Base-by-base conservation (phyloP, 1,140 invertebrate genomes). In the Drosophila grimshawi region DNA sequence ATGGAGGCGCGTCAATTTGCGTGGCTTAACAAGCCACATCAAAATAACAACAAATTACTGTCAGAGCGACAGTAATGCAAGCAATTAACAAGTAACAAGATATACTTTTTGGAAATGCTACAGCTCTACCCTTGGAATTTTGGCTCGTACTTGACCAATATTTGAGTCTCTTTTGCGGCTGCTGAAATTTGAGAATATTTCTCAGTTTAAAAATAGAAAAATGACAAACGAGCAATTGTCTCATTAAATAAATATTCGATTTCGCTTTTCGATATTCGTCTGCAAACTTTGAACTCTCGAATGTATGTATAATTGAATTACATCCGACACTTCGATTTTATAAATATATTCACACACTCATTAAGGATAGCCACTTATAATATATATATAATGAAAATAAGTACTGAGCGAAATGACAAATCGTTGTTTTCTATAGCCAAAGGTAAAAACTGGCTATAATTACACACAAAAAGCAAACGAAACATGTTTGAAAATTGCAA, bases 401-500 rank as follows among this genome's bases (percentile, higher is more conserved):
- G 39, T 55, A 55, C 7, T 41, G 6, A 11, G 11, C 19, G 35
- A 52, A 8, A n/a, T 35, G 30, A 32, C 32, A 52, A 33, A 52
- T 52, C 51, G 51, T 2, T 56, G 27, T 30, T 41, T 57, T 30
- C 27, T 30, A 43, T 43, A 57, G 5, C 10, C 51, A 52, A 52
- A 10, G 32, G 30, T 32, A 55, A 43, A 64, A 35, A 19, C 48
- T 45, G 11, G 29, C 37, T 60, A 49, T 56, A 68, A 70, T 70
- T 70, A 43, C 57, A 74, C 45, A 43, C 48, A 74, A 68, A 65
- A 29, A 41, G 39, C 55, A 33, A 56, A 69, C 35, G 56, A 62
- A 69, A 75, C 72, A 75, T 75, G 72, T 75, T 70, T 49, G 53
- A 64, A 64, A 75, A 64, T 53, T 48, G 73, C 64, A 76, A 86